Evolutionary conservation across 1,140 invertebrate species (phyloP).

Genomic region (Tetramorium parvispinum): DNA sequence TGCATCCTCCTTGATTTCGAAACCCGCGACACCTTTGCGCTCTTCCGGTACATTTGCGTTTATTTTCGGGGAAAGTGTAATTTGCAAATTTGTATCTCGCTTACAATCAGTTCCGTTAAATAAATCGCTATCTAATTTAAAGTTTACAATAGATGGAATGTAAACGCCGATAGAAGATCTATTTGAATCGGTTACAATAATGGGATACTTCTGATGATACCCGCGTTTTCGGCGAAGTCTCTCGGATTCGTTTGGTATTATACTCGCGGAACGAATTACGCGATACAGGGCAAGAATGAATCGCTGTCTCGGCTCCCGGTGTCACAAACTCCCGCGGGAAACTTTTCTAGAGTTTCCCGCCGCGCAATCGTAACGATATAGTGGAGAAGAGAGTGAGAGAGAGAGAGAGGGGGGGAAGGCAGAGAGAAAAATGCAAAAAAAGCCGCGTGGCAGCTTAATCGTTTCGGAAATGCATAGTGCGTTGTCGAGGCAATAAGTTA

Average conservation of each 20-base stretch:
- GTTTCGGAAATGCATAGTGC: slow-evolving; percentile 77
- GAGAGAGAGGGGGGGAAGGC: neutral
- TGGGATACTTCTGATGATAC: neutral
- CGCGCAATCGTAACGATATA: slow-evolving; percentile 47
- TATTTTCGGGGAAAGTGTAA: neutral
- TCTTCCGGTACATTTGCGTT: slow-evolving; percentile 3
- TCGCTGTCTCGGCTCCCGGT: slow-evolving; percentile 12
- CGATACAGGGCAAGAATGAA: slow-evolving; percentile 44
- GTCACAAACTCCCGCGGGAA: slow-evolving; percentile 48
- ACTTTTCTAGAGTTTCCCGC: slow-evolving; percentile 58
- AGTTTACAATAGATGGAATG: neutral
- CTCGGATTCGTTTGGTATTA: slow-evolving; percentile 43
- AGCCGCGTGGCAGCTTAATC: slow-evolving; percentile 70
- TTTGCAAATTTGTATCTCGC: neutral
- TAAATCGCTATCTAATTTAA: neutral
- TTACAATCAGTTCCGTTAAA: neutral
- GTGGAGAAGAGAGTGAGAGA: neutral
- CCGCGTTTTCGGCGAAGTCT: slow-evolving; percentile 15
- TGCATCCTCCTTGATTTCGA: neutral
- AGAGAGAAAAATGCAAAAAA: slow-evolving; percentile 51
- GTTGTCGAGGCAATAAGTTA: slow-evolving; percentile 76
- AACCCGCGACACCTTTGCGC: neutral
- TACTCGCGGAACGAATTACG: slow-evolving; percentile 59
- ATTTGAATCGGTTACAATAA: neutral
- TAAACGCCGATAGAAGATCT: neutral